A percentile compares a stretch with the other conserved stretches of the same genome.
phyloP scores from a whole-genome alignment of 1,140 invertebrate genomes.

The Nasonia vitripennis region DNA sequence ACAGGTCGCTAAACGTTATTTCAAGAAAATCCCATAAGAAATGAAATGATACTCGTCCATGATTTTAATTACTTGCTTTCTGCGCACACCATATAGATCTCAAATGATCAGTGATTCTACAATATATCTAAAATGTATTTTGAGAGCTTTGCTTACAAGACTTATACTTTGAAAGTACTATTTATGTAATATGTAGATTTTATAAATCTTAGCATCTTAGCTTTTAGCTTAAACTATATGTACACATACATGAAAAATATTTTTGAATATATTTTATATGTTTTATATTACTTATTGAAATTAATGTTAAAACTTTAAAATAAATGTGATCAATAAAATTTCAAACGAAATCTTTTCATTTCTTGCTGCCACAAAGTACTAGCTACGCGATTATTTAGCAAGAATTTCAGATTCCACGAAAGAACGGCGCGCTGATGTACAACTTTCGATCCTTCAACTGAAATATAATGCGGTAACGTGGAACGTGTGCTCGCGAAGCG shows the following conservation, averaged over 20 bases:
- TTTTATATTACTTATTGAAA: slow-evolving; percentile 44
- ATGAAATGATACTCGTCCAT: slow-evolving; percentile 1
- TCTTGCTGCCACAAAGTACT: neutral
- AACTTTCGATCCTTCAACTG: slow-evolving; percentile 35
- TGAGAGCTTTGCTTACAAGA: slow-evolving; percentile 29
- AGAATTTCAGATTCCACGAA: neutral
- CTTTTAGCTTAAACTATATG: slow-evolving; percentile 40
- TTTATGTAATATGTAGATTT: slow-evolving; percentile 35
- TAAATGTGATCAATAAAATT: slow-evolving; percentile 40
- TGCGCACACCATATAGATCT: slow-evolving; percentile 14
- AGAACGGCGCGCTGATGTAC: neutral
- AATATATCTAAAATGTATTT: slow-evolving; percentile 37
- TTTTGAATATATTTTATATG: slow-evolving; percentile 46
- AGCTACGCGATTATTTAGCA: neutral
- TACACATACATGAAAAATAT: slow-evolving; percentile 19
- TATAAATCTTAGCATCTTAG: slow-evolving; percentile 43
- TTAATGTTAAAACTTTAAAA: slow-evolving; percentile 21
- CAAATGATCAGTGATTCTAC: slow-evolving; percentile 5
- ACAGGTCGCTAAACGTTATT: slow-evolving; percentile 65
- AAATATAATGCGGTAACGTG: neutral
- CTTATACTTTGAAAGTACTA: slow-evolving; percentile 20
- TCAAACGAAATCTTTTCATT: neutral
- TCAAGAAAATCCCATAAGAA: slow-evolving; percentile 58
- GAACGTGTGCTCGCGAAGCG: neutral
- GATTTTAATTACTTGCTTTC: slow-evolving; percentile 29